Base-by-base conservation (phyloP, 2,797 vertebrate species). In the Sebastes trivittatus region DNA sequence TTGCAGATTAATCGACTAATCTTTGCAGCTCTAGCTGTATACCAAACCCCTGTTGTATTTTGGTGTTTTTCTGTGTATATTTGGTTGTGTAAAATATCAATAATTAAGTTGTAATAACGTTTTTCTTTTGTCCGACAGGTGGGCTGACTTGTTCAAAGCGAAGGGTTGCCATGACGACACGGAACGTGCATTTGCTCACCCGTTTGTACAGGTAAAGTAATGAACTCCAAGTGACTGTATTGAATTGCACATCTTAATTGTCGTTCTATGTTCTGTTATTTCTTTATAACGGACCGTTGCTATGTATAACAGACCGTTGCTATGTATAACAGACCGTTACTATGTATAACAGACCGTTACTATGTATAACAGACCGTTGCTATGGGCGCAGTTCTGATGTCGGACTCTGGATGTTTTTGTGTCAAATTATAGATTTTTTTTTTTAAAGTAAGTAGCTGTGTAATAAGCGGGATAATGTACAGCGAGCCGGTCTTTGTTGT, bases 191-290 rank as follows among this genome's bases (percentile, higher is more conserved):
- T 99, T 98, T 88, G 86, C 96, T 56, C 98, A 98, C 80, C 98
- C 97, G 0, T 98, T 99, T 90, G 88, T 99, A 8, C 98, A 98
- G 98, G 98, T 98, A 95, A 59, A 22, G 56, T 83, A 72, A 68
- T 8, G 60, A 63, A 72, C 27, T 8, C 7, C n/a, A 11, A 4
- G 27, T n/a, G 4, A 25, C 55, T 5, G 13, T 14, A 10, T 11
- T 25, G 2, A 56, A n/a, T n/a, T 11, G 30, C 59, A 46, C 16
- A 46, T 46, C 42, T 38, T 38, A 11, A 20, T 7, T 60, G 36
- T 14, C 36, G 13, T 38, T 38, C 36, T 38, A 14, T 5, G 13
- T 0, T 38, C 36, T 38, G 36, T 38, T 38, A 38, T 38, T 38
- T 38, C 36, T 38, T 38, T 14, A 38, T 16, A 42, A 16, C 38